Evolutionary conservation across 2,888 invertebrate genomes (phyloP).

Genomic region (Drosophila fulvimacula): DNA sequence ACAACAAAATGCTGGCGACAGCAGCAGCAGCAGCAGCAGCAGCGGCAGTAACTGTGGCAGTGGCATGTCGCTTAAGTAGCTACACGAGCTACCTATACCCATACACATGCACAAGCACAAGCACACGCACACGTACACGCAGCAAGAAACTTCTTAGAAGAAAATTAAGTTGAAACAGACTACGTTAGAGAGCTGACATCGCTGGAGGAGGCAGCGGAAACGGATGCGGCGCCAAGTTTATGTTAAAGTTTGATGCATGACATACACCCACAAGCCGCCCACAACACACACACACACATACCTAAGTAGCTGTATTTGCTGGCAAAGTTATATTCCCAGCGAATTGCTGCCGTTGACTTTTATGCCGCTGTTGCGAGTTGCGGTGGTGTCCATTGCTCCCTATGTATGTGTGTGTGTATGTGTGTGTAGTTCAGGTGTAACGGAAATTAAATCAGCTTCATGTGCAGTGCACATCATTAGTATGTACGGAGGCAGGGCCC

Average conservation of each 20-base stretch:
- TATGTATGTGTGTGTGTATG: conserved; percentile 9
- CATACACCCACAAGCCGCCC: conserved; percentile 47
- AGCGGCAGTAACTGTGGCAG: conserved; percentile 26
- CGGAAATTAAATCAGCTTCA: conserved; percentile 77
- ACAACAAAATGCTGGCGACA: conserved; percentile 65
- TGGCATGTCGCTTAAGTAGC: conserved; percentile 55
- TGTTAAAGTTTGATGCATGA: conserved; percentile 78
- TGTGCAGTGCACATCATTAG: conserved; percentile 76
- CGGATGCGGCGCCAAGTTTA: conserved; percentile 77
- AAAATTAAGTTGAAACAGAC: conserved; percentile 70
- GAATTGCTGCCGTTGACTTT: conserved; percentile 66
- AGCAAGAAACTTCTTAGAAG: conserved; percentile 57
- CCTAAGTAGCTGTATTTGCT: conserved; percentile 60
- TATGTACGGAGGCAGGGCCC: conserved; percentile 57
- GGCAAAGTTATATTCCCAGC: conserved; percentile 55
- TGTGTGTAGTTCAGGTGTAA: conserved; percentile 49
- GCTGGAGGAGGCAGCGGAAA: conserved; percentile 62
- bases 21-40: conserved; percentile 31
- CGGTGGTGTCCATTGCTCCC: conserved; percentile 65
- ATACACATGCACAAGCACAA: not conserved
- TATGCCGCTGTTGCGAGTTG: conserved; percentile 64
- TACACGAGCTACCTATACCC: conserved; percentile 38
- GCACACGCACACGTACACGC: conserved; percentile 6
- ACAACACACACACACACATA: conserved; percentile 19
- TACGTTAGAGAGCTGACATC: conserved; percentile 38